A percentile compares a stretch with the other conserved stretches of the same genome.
phyloP scores from a whole-genome alignment of 2,797 vertebrate species.

The Chelonia mydas region DNA sequence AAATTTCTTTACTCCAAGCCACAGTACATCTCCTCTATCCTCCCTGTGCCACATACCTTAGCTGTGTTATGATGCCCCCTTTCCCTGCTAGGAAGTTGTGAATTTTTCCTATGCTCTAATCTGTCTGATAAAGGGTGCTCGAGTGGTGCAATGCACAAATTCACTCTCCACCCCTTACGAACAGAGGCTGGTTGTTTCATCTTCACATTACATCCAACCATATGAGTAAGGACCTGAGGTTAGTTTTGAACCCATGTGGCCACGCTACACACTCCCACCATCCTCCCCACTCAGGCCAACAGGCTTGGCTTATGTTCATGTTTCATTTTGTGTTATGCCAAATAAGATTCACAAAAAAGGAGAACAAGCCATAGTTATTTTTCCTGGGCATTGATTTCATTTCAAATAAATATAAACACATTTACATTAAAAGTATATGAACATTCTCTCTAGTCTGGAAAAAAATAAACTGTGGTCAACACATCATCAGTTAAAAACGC shows the following conservation, averaged over 20 bases:
- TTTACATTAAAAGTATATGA: constrained; percentile 79
- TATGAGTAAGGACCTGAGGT: neutral
- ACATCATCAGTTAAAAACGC: constrained; percentile 79
- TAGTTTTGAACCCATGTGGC: neutral
- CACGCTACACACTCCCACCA: neutral
- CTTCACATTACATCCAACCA: neutral
- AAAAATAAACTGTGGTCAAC: constrained; percentile 68
- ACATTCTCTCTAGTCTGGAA: constrained; percentile 74
- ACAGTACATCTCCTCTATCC: neutral
- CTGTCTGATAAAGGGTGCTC: neutral
- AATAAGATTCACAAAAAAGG: constrained; percentile 55
- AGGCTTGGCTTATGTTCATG: constrained; percentile 55
- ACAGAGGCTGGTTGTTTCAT: neutral
- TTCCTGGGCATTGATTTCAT: constrained; percentile 75
- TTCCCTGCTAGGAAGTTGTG: neutral
- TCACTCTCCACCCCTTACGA: neutral
- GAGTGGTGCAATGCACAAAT: neutral
- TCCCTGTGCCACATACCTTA: neutral
- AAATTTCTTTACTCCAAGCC: neutral
- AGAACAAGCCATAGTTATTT: constrained; percentile 71
- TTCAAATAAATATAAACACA: constrained; percentile 85
- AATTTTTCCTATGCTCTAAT: neutral
- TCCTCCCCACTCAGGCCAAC: constrained; percentile 26
- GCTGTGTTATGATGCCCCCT: neutral
- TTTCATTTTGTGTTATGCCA: constrained; percentile 41